Conservation (phyloP, 2,888 invertebrate genomes). For the Caenorhabditis drosophilae region DNA sequence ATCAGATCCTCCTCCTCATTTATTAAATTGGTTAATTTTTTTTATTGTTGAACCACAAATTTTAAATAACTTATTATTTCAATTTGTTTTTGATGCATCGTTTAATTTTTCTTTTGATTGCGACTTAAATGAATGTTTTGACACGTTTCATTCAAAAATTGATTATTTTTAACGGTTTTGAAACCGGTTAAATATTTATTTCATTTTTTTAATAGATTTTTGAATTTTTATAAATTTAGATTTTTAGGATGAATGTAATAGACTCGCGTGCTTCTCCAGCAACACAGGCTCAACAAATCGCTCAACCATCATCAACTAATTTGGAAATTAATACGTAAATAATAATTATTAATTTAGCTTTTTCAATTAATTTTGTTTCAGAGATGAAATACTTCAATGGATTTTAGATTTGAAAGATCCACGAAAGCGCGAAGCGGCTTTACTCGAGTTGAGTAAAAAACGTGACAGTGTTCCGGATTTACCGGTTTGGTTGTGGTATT, state of each 20-base stretch:
- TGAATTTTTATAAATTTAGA: background rate
- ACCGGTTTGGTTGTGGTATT: slow-evolving; percentile 98
- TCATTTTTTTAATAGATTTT: slow-evolving; percentile 6
- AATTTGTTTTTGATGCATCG: background rate
- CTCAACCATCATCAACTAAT: slow-evolving; percentile 41
- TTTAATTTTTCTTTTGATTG: background rate
- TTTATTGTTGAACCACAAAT: too few species aligned
- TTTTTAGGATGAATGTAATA: slow-evolving; percentile 8
- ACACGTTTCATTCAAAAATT: background rate
- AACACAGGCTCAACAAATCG: slow-evolving; percentile 45
- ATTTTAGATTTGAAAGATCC: slow-evolving; percentile 89
- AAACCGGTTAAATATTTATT: background rate
- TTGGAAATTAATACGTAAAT: slow-evolving; percentile 40
- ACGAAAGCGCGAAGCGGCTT: slow-evolving; percentile 91
- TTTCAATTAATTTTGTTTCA: slow-evolving; percentile 15
- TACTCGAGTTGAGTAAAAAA: slow-evolving; percentile 89
- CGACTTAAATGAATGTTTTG: too few species aligned
- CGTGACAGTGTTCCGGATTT: slow-evolving; percentile 90
- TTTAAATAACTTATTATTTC: slow-evolving; percentile 1
- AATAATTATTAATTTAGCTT: background rate
- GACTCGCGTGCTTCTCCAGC: slow-evolving; percentile 49
- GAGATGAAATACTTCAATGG: slow-evolving; percentile 90
- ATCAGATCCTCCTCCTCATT: too few species aligned
- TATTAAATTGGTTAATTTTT: too few species aligned
- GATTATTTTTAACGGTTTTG: slow-evolving; percentile 1